Base-by-base conservation (phyloP, 2,113 vertebrate species). In the Uropsilus gracilis region DNA sequence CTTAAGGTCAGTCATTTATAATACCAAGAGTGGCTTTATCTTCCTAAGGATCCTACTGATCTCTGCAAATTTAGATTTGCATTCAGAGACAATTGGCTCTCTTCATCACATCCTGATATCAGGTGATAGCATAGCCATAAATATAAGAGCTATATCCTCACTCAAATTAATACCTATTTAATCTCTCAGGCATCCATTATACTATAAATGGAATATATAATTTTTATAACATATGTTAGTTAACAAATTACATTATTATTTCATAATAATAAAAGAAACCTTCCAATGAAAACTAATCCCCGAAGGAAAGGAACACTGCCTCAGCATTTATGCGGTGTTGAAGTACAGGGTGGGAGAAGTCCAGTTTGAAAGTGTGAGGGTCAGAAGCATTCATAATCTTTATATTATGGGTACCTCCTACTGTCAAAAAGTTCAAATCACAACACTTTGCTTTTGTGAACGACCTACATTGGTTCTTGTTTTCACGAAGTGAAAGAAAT, bases 121-220 rank as follows among this genome's bases (percentile, higher is more conserved):
- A 53, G 66, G 86, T 32, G 75, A 69, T 64, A 95, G 96, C 97
- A 77, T 13, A 95, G 93, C 81, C 77, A 77, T 95, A 59, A 2
- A 46, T 55, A 96, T 96, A 71, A n/a, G 73, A 95, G 28, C 17
- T 69, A 5, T 83, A 6, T 81, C 37, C 30, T 94, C 12, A 94
- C 90, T n/a, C 66, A 92, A 95, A 94, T 95, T 69, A 90, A 32
- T 30, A 24, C 73, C 92, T 90, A 93, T 84, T 96, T 78, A 20
- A 26, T 94, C 91, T 97, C 75, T 89, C 34, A 64, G 86, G 24
- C 84, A 77, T 59, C 24, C 83, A 89, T 73, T 61, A 86, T 4
- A 75, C 80, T 42, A 37, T 93, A 97, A 20, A 37, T 39, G 61
- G 30, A 69, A 69, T 10, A 69, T 8, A 39, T 39, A 24, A 20